Base-by-base conservation (phyloP, 2,888 invertebrate genomes). In the Eilema griseolum region DNA sequence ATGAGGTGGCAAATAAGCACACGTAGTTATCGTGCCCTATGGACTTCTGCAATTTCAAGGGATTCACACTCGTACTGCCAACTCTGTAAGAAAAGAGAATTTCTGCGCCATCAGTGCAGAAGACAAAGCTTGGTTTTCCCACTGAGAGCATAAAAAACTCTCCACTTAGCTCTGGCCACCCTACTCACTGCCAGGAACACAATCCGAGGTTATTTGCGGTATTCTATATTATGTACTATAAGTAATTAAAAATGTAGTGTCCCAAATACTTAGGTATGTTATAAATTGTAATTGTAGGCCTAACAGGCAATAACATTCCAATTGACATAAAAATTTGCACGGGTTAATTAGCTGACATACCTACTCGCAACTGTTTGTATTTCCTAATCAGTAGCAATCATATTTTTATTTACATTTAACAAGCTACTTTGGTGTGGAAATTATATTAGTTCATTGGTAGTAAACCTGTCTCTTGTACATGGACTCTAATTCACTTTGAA, bases 281-380 rank as follows among this genome's bases (percentile, higher is more conserved):
- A 67, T 23, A 14, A 8, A 10, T 12, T 1, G 23, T 61, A 61
- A 56, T 24, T 60, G 60, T 46, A 52, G 59, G 31, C 61, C 52
- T 68, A 33, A 33, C 52, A 56, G 14, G 11, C 20, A n/a, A 24
- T 56, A 33, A 57, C 28, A 66, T 60, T 20, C 71, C 64, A 65
- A 70, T 77, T 70, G 57, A 61, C 73, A 71, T 46, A 33, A 60
- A 69, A 60, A 66, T 64, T 70, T 66, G 57, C 37, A 24, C 64
- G 64, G 66, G 65, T 59, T 69, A 59, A 66, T 71, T 60, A 69
- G n/a, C 59, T 71, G 75, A 70, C 70, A 70, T 41, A 74, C 68
- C n/a, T n/a, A n/a, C n/a, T 57, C 63, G 33, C 62, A 63, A 62
- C 37, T 41, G n/a, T 41, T 56, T 26, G 12, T 57, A 33, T 41